phyloP scores from a whole-genome alignment of 2,113 vertebrate species.

The Muscicapa adusta region DNA sequence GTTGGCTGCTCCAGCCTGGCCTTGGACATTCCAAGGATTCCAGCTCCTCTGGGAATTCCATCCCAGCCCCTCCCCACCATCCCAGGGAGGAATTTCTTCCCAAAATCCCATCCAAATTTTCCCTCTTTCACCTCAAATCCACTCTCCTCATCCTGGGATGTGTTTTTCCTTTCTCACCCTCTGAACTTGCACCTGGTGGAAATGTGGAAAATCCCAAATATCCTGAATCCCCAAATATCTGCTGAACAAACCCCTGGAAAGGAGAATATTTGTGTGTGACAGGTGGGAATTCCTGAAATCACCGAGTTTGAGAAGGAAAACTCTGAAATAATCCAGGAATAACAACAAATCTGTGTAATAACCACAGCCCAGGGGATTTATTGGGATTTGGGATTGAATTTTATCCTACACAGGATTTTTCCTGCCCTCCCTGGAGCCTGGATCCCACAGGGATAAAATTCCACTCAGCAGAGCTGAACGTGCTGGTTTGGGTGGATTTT shows the following conservation, averaged over 20 bases:
- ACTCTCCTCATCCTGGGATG: background rate
- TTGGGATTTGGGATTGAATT: rapidly evolving
- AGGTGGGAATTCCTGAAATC: background rate
- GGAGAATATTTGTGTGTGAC: background rate
- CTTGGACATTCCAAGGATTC: background rate
- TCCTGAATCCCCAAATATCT: background rate
- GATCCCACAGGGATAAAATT: background rate
- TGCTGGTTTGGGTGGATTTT: background rate
- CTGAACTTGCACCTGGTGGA: rapidly evolving
- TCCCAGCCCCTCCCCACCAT: background rate
- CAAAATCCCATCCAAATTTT: background rate
- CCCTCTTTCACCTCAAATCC: background rate
- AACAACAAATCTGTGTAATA: rapidly evolving
- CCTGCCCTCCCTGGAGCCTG: background rate
- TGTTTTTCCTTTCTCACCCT: background rate
- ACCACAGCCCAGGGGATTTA: rapidly evolving
- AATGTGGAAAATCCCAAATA: background rate
- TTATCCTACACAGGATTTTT: background rate
- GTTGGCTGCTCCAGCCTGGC: background rate
- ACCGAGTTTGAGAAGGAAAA: background rate
- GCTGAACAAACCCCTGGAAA: background rate
- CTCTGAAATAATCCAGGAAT: background rate
- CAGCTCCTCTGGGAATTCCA: background rate
- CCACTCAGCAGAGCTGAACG: background rate
- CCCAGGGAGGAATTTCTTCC: background rate